phyloP scores from a whole-genome alignment of 2,888 invertebrate genomes.

The Lepidochrysops patricia region DNA sequence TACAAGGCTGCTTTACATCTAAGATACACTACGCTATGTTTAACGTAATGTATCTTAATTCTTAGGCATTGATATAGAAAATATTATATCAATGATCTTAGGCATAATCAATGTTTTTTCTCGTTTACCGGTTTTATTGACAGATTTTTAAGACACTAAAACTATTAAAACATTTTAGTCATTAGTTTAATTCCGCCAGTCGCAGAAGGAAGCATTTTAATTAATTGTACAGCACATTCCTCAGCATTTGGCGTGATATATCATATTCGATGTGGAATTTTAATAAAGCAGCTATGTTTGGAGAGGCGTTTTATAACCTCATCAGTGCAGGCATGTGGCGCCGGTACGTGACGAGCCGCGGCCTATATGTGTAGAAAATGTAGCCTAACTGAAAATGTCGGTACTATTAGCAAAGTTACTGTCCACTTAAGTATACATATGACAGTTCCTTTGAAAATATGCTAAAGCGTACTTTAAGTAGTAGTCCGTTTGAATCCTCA shows the following conservation, averaged over 20 bases:
- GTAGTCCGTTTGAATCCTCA: not conserved
- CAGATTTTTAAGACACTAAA: no score
- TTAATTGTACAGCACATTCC: not conserved
- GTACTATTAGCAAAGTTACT: no score
- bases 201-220: not conserved
- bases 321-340: conserved; percentile 46
- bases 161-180: not conserved
- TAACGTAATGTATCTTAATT: no score
- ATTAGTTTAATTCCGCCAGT: not conserved
- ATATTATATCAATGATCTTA: no score
- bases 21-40: no score
- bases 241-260: not conserved
- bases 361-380: not conserved
- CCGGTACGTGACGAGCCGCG: conserved; percentile 44
- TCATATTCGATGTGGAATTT: conserved; percentile 32
- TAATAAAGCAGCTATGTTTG: conserved; percentile 34
- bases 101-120: no score
- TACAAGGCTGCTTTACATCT: no score
- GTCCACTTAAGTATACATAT: no score
- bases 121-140: no score
- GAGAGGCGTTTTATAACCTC: conserved; percentile 37
- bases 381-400: not conserved
- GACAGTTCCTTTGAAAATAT: no score
- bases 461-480: not conserved
- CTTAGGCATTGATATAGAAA: no score